phyloP scores from a whole-genome alignment of 2,888 invertebrate species.

The Tenthredo distinguenda region DNA sequence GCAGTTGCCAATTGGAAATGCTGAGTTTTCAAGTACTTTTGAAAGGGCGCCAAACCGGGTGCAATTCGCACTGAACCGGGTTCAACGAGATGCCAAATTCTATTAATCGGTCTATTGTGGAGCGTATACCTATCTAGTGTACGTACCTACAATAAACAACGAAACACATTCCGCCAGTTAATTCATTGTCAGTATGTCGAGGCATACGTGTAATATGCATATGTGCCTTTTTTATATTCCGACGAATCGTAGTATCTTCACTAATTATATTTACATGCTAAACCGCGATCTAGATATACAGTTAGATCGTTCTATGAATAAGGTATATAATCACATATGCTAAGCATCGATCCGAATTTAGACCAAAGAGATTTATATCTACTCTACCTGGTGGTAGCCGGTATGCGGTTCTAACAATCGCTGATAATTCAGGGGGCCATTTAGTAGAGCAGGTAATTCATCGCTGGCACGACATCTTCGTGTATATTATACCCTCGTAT shows the following conservation, averaged over 20 bases:
- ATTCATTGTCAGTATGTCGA: background rate
- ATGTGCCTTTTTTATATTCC: background rate
- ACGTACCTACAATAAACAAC: background rate
- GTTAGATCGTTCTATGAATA: background rate
- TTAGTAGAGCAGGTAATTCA: constrained; percentile 18
- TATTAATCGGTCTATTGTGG: constrained; percentile 21
- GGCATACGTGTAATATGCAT: background rate
- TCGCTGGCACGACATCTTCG: constrained; percentile 8
- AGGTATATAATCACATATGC: background rate
- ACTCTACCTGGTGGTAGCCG: background rate
- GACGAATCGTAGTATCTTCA: background rate
- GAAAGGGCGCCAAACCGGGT: background rate
- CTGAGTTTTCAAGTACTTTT: constrained; percentile 34
- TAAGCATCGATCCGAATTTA: background rate
- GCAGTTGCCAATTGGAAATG: constrained; percentile 47
- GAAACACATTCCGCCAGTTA: background rate
- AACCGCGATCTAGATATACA: background rate
- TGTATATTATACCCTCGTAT: background rate
- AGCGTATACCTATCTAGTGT: background rate
- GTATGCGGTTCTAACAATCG: background rate
- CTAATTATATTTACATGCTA: background rate
- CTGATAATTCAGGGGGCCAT: background rate
- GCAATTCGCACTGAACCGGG: background rate
- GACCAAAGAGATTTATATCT: background rate
- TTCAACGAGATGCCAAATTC: constrained; percentile 35